phyloP scores from a whole-genome alignment of 2,113 vertebrate genomes.

The Dendropsophus ebraccatus region DNA sequence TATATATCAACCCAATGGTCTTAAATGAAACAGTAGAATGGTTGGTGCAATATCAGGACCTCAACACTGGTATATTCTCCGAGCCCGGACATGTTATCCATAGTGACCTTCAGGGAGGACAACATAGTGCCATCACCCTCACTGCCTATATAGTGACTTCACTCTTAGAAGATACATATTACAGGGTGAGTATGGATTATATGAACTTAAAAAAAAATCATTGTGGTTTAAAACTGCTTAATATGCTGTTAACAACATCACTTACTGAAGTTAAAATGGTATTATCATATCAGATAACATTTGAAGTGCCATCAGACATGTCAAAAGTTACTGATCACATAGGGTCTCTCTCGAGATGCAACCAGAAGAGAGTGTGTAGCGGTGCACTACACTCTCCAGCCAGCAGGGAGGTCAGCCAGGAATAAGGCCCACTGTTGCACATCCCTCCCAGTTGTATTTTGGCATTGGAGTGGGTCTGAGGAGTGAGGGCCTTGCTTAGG shows the following conservation, averaged over 20 bases:
- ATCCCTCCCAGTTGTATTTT: no score
- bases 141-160: conserved; percentile 74
- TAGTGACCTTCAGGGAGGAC: conserved; percentile 71
- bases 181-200: conserved; percentile 30
- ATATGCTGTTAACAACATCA: not conserved
- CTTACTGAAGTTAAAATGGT: no score
- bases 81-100: conserved; percentile 75
- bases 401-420: no score
- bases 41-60: conserved; percentile 64
- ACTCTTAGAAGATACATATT: conserved; percentile 68
- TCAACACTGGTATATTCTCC: conserved; percentile 63
- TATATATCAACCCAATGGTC: conserved; percentile 66
- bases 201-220: not conserved
- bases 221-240: not conserved
- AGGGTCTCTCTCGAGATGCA: no score
- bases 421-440: no score
- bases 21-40: conserved; percentile 61
- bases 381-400: no score
- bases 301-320: no score
- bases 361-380: no score
- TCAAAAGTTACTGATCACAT: no score
- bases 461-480: no score
- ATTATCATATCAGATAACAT: no score
- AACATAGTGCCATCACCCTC: conserved; percentile 68
- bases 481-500: no score